These are phyloP conservation scores for Xenentodon cancila DNA, from an alignment of 2,797 vertebrate genomes.

Conservation along the genomic window DNA sequence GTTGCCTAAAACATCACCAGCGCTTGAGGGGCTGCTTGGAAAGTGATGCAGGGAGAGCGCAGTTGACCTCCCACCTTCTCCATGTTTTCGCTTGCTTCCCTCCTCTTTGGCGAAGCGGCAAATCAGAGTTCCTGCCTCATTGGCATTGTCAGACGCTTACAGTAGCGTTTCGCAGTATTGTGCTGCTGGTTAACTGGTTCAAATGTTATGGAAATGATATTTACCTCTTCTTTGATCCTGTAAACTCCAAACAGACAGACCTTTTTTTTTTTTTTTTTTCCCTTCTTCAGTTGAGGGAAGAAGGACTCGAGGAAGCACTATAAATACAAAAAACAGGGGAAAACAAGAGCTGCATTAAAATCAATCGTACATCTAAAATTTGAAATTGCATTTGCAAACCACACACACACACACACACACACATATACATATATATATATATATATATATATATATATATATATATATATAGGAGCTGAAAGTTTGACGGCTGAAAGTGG, in stretches of 20 bases:
- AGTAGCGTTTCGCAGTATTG: slow-evolving; percentile 74
- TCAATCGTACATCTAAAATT: not conserved
- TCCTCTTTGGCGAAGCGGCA: slow-evolving; percentile 73
- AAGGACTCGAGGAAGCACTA: slow-evolving; percentile 51
- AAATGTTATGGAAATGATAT: slow-evolving; percentile 82
- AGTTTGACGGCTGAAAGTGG: too few species aligned
- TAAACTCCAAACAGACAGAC: slow-evolving; percentile 62
- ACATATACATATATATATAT: too few species aligned
- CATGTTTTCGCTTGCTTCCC: slow-evolving; percentile 80
- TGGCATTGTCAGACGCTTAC: slow-evolving; percentile 74
- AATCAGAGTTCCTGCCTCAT: slow-evolving; percentile 75
- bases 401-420: too few species aligned
- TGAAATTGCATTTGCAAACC: too few species aligned
- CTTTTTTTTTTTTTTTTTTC: not conserved
- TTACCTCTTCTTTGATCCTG: slow-evolving; percentile 76
- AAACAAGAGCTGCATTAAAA: slow-evolving; percentile 1
- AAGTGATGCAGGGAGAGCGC: slow-evolving; percentile 87
- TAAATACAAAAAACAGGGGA: slow-evolving; percentile 54
- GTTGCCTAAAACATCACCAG: slow-evolving; percentile 95
- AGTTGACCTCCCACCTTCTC: slow-evolving; percentile 90
- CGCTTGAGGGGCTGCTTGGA: slow-evolving; percentile 95
- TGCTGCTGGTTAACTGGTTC: slow-evolving; percentile 78
- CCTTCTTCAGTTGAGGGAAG: slow-evolving; percentile 35
- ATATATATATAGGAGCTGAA: too few species aligned
- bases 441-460: too few species aligned